Percentiles rank a stretch among this genome's conserved stretches.
Conservation (phyloP, 2,797 vertebrate genomes). For the Tiaroga cobitis region DNA sequence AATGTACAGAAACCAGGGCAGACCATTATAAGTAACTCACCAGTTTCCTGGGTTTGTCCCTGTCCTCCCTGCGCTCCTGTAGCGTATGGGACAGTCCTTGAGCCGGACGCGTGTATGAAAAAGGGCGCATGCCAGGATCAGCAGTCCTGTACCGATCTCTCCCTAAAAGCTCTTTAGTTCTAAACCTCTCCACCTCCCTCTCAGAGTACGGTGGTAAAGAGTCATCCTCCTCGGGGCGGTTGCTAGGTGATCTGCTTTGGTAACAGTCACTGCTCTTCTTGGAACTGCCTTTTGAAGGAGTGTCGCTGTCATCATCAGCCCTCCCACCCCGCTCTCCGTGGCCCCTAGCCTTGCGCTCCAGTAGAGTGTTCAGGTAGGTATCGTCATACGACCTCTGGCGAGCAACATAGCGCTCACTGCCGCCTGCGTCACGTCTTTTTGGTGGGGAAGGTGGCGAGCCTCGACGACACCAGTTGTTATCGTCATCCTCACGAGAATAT, state of each 20-base stretch:
- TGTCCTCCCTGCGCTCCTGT: conserved; percentile 86
- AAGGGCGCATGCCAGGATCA: conserved; percentile 72
- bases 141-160: conserved; percentile 68
- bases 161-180: conserved; percentile 67
- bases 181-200: conserved; percentile 76
- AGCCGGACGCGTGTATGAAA: conserved; percentile 82
- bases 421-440: conserved; percentile 85
- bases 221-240: conserved; percentile 85
- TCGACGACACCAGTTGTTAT: conserved; percentile 72
- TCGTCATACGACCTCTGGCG: conserved; percentile 80
- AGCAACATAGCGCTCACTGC: conserved; percentile 75
- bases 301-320: conserved; percentile 84
- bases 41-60: conserved; percentile 87
- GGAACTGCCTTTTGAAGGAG: conserved; percentile 88
- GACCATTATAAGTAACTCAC: conserved; percentile 86
- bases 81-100: conserved; percentile 73
- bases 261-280: conserved; percentile 79
- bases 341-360: conserved; percentile 87
- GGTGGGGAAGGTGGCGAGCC: conserved; percentile 80
- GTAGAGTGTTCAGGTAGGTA: conserved; percentile 81
- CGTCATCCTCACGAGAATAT: conserved; percentile 66
- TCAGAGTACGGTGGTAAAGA: conserved; percentile 92
- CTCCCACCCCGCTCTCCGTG: conserved; percentile 76
- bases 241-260: conserved; percentile 82
- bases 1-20: conserved; percentile 17